A percentile compares a stretch with the other conserved stretches of the same genome.
Evolutionary conservation across 2,888 invertebrate genomes (phyloP).

Genomic region (Chloroclysta siterata): DNA sequence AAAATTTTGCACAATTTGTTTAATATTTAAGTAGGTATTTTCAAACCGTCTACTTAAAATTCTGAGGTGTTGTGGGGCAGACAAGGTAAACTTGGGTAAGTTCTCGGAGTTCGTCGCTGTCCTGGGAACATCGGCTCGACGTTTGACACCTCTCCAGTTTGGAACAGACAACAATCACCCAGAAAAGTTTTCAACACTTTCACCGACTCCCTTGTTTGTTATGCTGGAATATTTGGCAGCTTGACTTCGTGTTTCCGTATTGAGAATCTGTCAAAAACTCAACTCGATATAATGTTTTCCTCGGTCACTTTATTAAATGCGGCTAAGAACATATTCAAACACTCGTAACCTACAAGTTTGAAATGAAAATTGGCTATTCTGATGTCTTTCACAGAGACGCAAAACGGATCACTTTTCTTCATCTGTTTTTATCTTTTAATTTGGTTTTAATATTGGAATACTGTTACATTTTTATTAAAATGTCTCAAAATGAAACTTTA

Average conservation of each 20-base stretch:
- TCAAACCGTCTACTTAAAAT: constrained; percentile 72
- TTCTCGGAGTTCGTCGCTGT: constrained; percentile 55
- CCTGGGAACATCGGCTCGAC: constrained; percentile 57
- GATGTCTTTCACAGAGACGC: too few species aligned
- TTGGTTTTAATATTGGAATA: too few species aligned
- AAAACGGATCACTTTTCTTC: too few species aligned
- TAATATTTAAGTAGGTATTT: constrained; percentile 64
- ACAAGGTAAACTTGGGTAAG: constrained; percentile 62
- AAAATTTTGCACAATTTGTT: constrained; percentile 58
- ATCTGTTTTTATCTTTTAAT: too few species aligned
- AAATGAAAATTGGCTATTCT: too few species aligned
- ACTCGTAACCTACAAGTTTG: too few species aligned
- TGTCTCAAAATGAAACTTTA: background rate
- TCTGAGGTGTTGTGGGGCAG: constrained; percentile 66
- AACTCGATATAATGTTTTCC: constrained; percentile 12
- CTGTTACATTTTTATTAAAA: too few species aligned
- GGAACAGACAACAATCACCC: constrained; percentile 61
- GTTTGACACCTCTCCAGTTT: constrained; percentile 66
- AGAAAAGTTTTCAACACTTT: constrained; percentile 60
- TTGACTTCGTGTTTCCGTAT: constrained; percentile 12
- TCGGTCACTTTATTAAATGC: background rate
- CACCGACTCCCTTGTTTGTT: constrained; percentile 38
- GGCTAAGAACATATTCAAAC: too few species aligned
- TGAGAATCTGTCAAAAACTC: constrained; percentile 13
- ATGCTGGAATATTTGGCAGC: constrained; percentile 24